Evolutionary conservation across 2,888 invertebrate genomes (phyloP).

Genomic region (Galeruca laticollis): DNA sequence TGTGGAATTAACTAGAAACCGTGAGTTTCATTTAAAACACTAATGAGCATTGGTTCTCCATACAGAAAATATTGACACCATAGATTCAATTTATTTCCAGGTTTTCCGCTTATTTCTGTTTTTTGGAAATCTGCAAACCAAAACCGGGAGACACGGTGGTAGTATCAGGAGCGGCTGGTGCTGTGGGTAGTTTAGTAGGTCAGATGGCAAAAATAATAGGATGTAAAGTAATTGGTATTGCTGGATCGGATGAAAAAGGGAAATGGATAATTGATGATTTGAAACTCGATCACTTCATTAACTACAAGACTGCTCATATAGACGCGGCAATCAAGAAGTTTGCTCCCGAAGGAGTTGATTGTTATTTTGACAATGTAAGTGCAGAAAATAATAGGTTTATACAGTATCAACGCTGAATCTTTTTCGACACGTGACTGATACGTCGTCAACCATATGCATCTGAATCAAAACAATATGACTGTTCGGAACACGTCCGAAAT

Average conservation of each 20-base stretch:
- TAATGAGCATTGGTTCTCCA: too few relatives aligned
- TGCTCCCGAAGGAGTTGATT: constrained; percentile 79
- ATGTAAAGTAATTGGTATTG: constrained; percentile 78
- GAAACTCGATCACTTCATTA: constrained; percentile 77
- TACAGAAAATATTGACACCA: too few relatives aligned
- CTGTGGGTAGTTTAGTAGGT: constrained; percentile 82
- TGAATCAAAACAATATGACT: too few relatives aligned
- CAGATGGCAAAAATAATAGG: constrained; percentile 82
- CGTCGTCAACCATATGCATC: too few relatives aligned
- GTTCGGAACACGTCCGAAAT: too few relatives aligned
- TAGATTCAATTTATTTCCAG: constrained; percentile 61
- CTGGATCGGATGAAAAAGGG: constrained; percentile 79
- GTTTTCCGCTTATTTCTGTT: constrained; percentile 81
- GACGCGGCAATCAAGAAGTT: constrained; percentile 70
- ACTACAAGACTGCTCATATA: constrained; percentile 76
- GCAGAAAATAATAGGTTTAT: too few relatives aligned
- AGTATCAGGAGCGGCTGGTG: constrained; percentile 81
- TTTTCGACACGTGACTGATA: too few relatives aligned
- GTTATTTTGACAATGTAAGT: constrained; percentile 83
- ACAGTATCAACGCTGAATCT: too few relatives aligned
- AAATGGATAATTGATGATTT: constrained; percentile 75
- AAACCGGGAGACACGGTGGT: constrained; percentile 80
- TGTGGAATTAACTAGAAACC: too few relatives aligned
- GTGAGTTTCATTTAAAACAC: too few relatives aligned
- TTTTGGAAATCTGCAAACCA: constrained; percentile 78